Evolutionary conservation across 2,888 invertebrate genomes (phyloP), one percentile per base, ranked within the genome.

Genomic region (Allacma fusca): DNA sequence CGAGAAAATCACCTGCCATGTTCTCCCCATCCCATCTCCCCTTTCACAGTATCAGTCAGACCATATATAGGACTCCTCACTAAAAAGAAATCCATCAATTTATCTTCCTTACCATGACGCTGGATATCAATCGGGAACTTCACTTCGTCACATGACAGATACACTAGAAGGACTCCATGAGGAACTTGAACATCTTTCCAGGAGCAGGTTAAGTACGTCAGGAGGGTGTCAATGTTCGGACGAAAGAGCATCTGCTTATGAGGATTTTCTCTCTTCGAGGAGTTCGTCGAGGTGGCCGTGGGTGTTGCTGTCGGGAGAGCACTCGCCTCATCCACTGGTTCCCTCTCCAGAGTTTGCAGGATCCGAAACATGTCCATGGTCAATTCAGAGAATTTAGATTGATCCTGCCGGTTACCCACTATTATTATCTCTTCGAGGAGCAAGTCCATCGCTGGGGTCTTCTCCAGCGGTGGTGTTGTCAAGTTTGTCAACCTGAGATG

Each of bases 281-380:
- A 23, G n/a, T 40, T 44, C 2, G 40, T 40, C 1, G 40, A 16
- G 43, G 26, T 59, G 12, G 44, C 50, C 0, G 29, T 26, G 1
- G 74, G 9, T 4, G 65, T 69, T 2, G 76, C 57, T 13, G 24
- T 62, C 4, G 50, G 50, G 16, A 50, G 2, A 23, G 12, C 24
- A 19, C 16, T 44, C 7, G 29, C 34, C 82, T 93, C 93, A 84
- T 94, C 94, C 84, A 93, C 92, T 16, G 96, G 95, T 86, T 98
- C 97, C 81, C 96, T 89, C 87, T 98, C 98, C 79, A 98, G 88
- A 0, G 96, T 96, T 88, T 98, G 98, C 79, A 97, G 90, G 92
- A 98, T 97, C 85, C 97, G 90, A 88, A 95, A 98, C 98, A 98
- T 98, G 88, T 98, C 98, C 90, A 98, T 92, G 19, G 97, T 97